Evolutionary conservation across 2,113 vertebrate genomes (phyloP).

Genomic region (Phaetusa simplex): DNA sequence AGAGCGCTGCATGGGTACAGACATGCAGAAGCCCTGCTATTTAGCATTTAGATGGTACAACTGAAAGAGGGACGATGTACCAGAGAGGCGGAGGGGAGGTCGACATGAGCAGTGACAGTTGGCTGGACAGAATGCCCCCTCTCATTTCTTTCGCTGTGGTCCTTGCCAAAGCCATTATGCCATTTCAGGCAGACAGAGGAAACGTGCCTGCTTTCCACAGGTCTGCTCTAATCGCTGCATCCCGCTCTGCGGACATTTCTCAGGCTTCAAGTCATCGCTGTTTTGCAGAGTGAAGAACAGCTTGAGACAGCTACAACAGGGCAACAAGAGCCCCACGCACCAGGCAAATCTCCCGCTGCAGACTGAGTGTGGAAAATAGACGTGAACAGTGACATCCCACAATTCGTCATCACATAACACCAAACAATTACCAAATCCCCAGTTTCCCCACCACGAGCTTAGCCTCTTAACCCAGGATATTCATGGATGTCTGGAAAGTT

Average conservation of each 20-base stretch:
- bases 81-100: neutral
- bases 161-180: constrained; percentile 2
- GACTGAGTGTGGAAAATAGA: neutral
- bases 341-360: neutral
- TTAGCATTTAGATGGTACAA: neutral
- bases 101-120: neutral
- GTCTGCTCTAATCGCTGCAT: neutral
- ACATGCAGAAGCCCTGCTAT: neutral
- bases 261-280: neutral
- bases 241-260: neutral
- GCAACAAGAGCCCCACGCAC: neutral
- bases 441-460: neutral
- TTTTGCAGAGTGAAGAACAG: neutral
- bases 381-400: neutral
- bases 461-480: neutral
- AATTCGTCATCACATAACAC: neutral
- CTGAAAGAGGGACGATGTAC: neutral
- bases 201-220: neutral
- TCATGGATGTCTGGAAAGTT: neutral
- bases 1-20: neutral
- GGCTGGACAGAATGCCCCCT: constrained; percentile 20
- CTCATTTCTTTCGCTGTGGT: neutral
- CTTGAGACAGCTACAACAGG: neutral
- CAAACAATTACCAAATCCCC: neutral
- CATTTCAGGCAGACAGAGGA: neutral